Base-by-base conservation (phyloP, 2,797 vertebrate species). In the Molothrus ater region DNA sequence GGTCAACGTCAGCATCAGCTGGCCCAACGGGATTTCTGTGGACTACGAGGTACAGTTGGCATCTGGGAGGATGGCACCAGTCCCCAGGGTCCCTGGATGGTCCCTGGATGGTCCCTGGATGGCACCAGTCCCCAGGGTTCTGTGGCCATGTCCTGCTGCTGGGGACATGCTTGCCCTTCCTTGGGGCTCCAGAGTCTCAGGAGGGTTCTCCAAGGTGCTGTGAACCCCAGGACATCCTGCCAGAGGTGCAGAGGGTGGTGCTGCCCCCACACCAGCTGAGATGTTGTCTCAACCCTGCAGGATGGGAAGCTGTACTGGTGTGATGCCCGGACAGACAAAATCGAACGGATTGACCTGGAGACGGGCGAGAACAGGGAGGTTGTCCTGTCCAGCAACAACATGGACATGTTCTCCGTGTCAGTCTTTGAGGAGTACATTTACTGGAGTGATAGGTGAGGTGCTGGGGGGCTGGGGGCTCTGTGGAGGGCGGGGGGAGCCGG, bases 371-470 rank as follows among this genome's bases (percentile, higher is more conserved):
- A 99, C 98, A 95, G 99, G 1, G 99, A 99, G 97, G 98, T 99
- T 13, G 99, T 99, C 36, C 98, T 99, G 81, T 98, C 98, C 85
- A 99, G 97, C 98, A 99, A 99, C 96, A 99, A 99, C 97, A 99
- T 99, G 99, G 99, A 99, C 97, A 99, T 99, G 99, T 99, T 99
- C 96, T 99, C 99, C 0, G 99, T 99, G 45, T 99, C 99, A 0
- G 99, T 99, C 19, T 99, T 99, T 15, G 99, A 99, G 97, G 99
- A 98, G 54, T 99, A 99, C 98, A 99, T 99, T 93, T 99, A 99
- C 96, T 99, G 99, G 99, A 99, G 99, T 13, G 99, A 99, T 80
- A 98, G 99, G 99, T 99, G 64, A 0, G 0, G 47, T 51, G 66
- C 57, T 0, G 9, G 7, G 45, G 40, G 18, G 4, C 40, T 25